Evolutionary conservation across 1,140 invertebrate genomes (phyloP), one percentile per base, ranked within the genome.

Genomic region (Sweltsa coloradensis): DNA sequence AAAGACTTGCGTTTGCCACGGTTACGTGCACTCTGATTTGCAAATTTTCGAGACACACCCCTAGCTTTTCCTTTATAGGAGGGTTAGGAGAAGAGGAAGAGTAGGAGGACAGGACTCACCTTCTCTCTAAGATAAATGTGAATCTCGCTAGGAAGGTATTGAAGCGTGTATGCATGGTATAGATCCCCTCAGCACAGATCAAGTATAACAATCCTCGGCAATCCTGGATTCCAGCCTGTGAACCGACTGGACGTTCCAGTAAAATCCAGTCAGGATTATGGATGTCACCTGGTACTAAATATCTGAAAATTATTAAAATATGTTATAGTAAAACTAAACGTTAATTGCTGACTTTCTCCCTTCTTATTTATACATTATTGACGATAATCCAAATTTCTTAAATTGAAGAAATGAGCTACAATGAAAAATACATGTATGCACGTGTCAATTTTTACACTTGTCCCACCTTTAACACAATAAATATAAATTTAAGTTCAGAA

Each of bases 171-270:
- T 22, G 56, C 50, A 3, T 42, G 13, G 55, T 52, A 21, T 55
- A 59, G 4, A 57, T 53, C 2, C 56, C 47, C 41, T 60, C 57
- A 13, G 55, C 41, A 13, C 49, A 53, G 40, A 51, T 59, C 41
- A 58, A 34, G 34, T 59, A 60, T 7, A 60, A 27, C 3, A 41
- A 31, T 1, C 58, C 57, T 34, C 55, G 53, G n/a, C 45, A 42
- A 47, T 46, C 51, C 18, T 54, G 53, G 22, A 58, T 52, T 3
- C 58, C 56, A n/a, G 37, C 29, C 18, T 59, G 56, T 3, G 51
- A 55, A 5, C 27, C 11, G 11, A 36, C 46, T 55, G 40, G 22
- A 50, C 52, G 0, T 49, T 51, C 21, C 27, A 34, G 50, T 54
- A 60, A 53, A 56, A 59, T 14, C 43, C 34, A 26, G 21, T 31